Conservation (phyloP, 2,797 vertebrate species). For the Falco peregrinus region DNA sequence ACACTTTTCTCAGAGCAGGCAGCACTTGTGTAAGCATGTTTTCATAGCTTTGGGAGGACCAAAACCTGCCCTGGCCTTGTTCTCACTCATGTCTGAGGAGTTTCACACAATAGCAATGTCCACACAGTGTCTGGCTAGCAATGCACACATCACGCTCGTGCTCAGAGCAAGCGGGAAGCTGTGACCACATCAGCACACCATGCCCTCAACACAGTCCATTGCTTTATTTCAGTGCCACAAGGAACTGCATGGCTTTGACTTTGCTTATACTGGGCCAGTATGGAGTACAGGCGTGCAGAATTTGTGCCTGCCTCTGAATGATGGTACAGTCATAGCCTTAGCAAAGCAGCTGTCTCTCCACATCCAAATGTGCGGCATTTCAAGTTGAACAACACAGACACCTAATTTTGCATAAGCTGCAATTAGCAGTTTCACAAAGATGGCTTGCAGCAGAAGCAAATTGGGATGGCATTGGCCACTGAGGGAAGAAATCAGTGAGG, state of each 20-base stretch:
- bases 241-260: not conserved
- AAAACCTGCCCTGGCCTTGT: not conserved
- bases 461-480: not conserved
- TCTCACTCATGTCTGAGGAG: not conserved
- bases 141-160: accelerated
- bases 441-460: not conserved
- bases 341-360: not conserved
- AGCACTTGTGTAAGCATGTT: not conserved
- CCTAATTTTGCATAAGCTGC: not conserved
- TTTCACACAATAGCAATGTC: not conserved
- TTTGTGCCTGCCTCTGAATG: not conserved
- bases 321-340: not conserved
- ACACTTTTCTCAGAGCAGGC: accelerated
- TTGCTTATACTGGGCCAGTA: not conserved
- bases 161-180: not conserved
- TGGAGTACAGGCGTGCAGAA: accelerated
- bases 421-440: conserved; percentile 20
- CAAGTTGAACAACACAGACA: not conserved
- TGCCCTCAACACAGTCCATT: accelerated
- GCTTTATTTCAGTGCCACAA: not conserved
- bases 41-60: not conserved
- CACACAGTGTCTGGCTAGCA: not conserved
- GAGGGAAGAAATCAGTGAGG: not conserved
- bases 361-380: not conserved
- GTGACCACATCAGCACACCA: not conserved